These are phyloP conservation scores for Nyctalus aviator DNA, from an alignment of 2,797 vertebrate genomes.

Conservation along the genomic window DNA sequence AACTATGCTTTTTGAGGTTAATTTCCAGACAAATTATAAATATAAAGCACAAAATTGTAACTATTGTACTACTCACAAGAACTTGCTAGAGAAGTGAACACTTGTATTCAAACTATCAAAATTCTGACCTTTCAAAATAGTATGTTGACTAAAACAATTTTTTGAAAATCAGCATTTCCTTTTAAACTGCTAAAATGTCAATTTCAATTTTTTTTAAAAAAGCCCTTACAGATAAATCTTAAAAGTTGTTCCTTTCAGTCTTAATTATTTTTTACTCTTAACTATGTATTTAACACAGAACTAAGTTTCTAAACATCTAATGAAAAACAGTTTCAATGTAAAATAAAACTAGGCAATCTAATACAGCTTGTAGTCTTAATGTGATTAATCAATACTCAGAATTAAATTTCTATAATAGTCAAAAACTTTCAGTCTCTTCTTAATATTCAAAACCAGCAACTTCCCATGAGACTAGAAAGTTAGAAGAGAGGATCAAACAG, in stretches of 20 bases:
- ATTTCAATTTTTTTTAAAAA: conserved; percentile 44
- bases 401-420: conserved; percentile 67
- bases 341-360: conserved; percentile 78
- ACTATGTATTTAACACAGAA: conserved; percentile 76
- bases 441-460: conserved; percentile 74
- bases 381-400: conserved; percentile 71
- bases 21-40: conserved; percentile 79
- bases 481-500: conserved; percentile 81
- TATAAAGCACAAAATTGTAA: conserved; percentile 77
- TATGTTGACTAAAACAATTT: conserved; percentile 56
- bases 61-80: conserved; percentile 61
- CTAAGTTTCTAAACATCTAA: conserved; percentile 76
- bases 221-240: conserved; percentile 74
- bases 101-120: conserved; percentile 83
- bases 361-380: conserved; percentile 66
- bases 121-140: conserved; percentile 81
- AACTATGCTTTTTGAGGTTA: conserved; percentile 82
- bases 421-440: conserved; percentile 74
- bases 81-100: conserved; percentile 74
- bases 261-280: conserved; percentile 76
- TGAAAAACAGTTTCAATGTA: conserved; percentile 67
- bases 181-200: conserved; percentile 73
- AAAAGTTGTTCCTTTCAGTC: conserved; percentile 68
- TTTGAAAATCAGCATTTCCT: conserved; percentile 62
- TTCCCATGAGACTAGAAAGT: conserved; percentile 69